phyloP scores from a whole-genome alignment of 92 coral and sea anemone genomes.

The Porites divaricata region DNA sequence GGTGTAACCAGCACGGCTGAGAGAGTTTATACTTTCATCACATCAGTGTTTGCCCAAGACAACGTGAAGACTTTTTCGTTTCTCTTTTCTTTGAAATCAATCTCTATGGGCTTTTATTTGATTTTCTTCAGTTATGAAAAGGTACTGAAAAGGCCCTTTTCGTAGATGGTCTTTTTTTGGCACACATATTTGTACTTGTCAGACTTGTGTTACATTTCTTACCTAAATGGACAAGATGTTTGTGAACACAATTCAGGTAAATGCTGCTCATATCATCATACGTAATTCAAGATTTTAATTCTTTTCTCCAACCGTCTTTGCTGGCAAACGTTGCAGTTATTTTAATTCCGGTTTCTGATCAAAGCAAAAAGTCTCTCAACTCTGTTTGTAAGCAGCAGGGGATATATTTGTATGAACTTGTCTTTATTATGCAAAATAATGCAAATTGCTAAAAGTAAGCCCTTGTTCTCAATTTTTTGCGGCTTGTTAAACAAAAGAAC shows the following conservation, averaged over 20 bases:
- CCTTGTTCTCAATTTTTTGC: conserved; percentile 2
- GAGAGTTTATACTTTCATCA: neutral
- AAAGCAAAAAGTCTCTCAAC: conserved; percentile 8
- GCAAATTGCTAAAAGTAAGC: conserved; percentile 9
- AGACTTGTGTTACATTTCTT: no score
- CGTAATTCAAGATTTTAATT: neutral
- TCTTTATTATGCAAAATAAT: neutral
- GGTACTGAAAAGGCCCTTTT: no score
- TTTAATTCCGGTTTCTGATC: neutral
- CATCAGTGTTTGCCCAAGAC: no score
- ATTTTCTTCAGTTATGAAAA: no score
- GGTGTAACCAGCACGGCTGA: conserved; percentile 8
- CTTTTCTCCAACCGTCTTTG: neutral
- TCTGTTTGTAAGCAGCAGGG: neutral
- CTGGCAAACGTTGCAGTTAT: neutral
- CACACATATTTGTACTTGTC: no score
- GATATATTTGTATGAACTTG: neutral
- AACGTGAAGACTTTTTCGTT: neutral
- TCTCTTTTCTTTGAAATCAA: no score
- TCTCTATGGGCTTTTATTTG: no score
- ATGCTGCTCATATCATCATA: no score
- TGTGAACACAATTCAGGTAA: no score
- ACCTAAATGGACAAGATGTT: no score
- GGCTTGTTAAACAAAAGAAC: conserved; percentile 16
- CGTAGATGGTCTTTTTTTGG: no score